Evolutionary conservation across 2,888 invertebrate genomes (phyloP).

Genomic region (Orgyia antiqua): DNA sequence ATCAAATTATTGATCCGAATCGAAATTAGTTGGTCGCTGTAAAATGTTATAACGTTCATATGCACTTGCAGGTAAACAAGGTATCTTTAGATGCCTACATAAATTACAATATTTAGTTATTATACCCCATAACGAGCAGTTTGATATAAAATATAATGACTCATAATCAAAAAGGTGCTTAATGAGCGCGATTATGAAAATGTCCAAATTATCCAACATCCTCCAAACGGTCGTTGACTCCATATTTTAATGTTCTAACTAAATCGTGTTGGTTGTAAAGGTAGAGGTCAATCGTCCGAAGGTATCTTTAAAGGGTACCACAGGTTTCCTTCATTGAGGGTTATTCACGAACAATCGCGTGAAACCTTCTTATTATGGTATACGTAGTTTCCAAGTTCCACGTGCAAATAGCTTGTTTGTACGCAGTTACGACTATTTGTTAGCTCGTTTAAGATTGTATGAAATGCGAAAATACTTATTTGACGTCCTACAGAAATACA

Average conservation of each 20-base stretch:
- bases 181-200: conserved; percentile 54
- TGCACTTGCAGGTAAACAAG: too few relatives aligned
- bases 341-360: conserved; percentile 27
- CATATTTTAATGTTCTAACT: conserved; percentile 35
- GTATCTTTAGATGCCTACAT: conserved; percentile 5
- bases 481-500: conserved; percentile 44
- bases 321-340: conserved; percentile 18
- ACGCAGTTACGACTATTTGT: conserved; percentile 59
- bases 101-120: conserved; percentile 29
- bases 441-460: conserved; percentile 40
- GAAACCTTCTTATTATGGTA: conserved; percentile 33
- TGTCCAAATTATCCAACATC: conserved; percentile 47
- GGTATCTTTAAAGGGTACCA: conserved; percentile 17
- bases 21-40: too few relatives aligned
- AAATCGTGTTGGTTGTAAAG: conserved; percentile 34
- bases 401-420: conserved; percentile 40
- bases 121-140: conserved; percentile 34
- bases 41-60: too few relatives aligned
- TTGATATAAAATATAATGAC: conserved; percentile 37
- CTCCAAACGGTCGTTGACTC: conserved; percentile 44
- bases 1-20: too few relatives aligned
- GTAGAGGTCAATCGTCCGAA: conserved; percentile 20
- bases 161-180: conserved; percentile 48
- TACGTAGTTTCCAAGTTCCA: conserved; percentile 23
- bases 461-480: conserved; percentile 52